Percentiles rank a stretch among this genome's conserved stretches.
Conservation (phyloP, 2,113 vertebrate genomes). For the Dipodomys merriami region DNA sequence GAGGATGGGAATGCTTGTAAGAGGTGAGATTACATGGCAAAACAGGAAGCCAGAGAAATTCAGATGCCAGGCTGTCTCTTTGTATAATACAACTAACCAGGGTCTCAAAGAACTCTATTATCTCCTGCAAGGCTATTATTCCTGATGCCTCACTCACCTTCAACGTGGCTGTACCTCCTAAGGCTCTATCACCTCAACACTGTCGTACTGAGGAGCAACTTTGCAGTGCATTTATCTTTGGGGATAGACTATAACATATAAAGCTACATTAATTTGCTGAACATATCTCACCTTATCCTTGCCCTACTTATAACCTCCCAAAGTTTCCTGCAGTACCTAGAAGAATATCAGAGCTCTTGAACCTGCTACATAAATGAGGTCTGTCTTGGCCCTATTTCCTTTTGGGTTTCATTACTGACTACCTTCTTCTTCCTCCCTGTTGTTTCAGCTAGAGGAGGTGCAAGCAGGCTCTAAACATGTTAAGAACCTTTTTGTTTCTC, state of each 20-base stretch:
- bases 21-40: too few species aligned
- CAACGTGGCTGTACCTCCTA: not conserved
- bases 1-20: not conserved
- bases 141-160: not conserved
- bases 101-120: not conserved
- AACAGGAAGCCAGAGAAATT: not conserved
- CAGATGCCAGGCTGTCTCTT: not conserved
- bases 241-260: not conserved
- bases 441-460: not conserved
- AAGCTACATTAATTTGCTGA: not conserved
- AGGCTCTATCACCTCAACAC: not conserved
- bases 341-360: not conserved
- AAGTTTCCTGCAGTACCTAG: not conserved
- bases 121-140: not conserved
- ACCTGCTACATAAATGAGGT: not conserved
- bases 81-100: not conserved
- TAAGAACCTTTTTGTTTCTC: not conserved
- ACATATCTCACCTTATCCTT: not conserved
- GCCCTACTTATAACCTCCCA: not conserved
- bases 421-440: not conserved
- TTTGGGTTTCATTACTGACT: not conserved
- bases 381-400: not conserved
- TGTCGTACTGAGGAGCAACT: not conserved
- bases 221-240: not conserved
- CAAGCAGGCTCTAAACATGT: not conserved